These are phyloP conservation scores for Lithobates sylvaticus DNA, from an alignment of 2,797 vertebrate species.

Conservation along the genomic window DNA sequence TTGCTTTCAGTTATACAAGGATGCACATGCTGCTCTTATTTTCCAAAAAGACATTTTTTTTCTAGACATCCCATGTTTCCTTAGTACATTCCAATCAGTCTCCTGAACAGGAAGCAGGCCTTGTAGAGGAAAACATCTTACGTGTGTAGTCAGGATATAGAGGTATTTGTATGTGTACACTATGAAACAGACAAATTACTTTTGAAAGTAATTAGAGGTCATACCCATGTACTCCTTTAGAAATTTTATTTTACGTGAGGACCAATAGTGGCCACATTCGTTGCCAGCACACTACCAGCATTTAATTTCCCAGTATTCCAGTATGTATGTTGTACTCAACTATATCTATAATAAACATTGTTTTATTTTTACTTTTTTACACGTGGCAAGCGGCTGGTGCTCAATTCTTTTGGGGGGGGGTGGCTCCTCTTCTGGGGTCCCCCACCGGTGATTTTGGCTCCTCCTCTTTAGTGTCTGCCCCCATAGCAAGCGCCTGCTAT, in stretches of 20 bases:
- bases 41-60: slow-evolving; percentile 38
- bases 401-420: too few relatives aligned
- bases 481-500: too few relatives aligned
- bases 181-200: not conserved
- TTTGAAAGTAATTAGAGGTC: slow-evolving; percentile 10
- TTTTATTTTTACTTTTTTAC: too few relatives aligned
- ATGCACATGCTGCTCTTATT: slow-evolving; percentile 27
- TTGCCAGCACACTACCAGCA: not conserved
- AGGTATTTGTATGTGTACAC: slow-evolving; percentile 1
- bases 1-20: not conserved
- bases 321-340: not conserved
- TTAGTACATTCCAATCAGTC: slow-evolving; percentile 32
- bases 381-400: too few relatives aligned
- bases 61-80: slow-evolving; percentile 39
- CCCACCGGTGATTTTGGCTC: too few relatives aligned
- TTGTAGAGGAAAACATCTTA: slow-evolving; percentile 44
- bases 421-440: too few relatives aligned
- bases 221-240: slow-evolving; percentile 6
- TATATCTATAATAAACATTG: too few relatives aligned
- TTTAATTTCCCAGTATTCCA: not conserved
- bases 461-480: too few relatives aligned
- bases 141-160: slow-evolving; percentile 26
- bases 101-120: slow-evolving; percentile 36
- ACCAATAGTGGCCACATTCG: not conserved
- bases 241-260: not conserved